Conservation (phyloP, 2,888 invertebrate species). For the Drosophila leonis region DNA sequence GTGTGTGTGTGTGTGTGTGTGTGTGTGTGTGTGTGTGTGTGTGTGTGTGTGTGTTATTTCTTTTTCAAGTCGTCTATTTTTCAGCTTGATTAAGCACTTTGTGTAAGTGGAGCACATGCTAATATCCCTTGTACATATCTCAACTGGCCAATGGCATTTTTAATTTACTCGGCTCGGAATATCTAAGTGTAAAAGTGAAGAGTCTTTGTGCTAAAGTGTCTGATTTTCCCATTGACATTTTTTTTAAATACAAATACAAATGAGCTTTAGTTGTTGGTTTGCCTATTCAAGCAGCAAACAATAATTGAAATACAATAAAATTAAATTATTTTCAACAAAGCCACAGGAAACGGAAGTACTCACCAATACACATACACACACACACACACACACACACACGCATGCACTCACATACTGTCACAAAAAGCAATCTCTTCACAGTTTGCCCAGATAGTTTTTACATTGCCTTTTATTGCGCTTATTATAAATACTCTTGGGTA, state of each 20-base stretch:
- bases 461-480: constrained; percentile 66
- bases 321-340: constrained; percentile 75
- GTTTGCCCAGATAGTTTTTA: constrained; percentile 61
- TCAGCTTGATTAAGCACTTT: constrained; percentile 81
- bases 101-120: constrained; percentile 80
- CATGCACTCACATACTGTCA: constrained; percentile 16
- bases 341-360: constrained; percentile 75
- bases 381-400: not conserved
- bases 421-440: constrained; percentile 69
- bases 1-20: not conserved
- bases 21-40: not conserved
- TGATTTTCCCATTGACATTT: constrained; percentile 8
- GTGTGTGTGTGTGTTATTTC: constrained; percentile 26
- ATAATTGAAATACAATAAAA: constrained; percentile 73
- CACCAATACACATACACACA: constrained; percentile 20
- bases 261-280: constrained; percentile 50
- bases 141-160: constrained; percentile 71
- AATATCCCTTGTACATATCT: constrained; percentile 45
- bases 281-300: constrained; percentile 56
- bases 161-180: constrained; percentile 59
- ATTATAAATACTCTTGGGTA: constrained; percentile 74
- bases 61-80: constrained; percentile 69
- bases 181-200: constrained; percentile 12
- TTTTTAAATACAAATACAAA: constrained; percentile 37
- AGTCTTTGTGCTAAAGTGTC: constrained; percentile 4